These are phyloP conservation scores for Bothrops jararaca DNA, from an alignment of 2,113 vertebrate genomes.

Conservation along the genomic window DNA sequence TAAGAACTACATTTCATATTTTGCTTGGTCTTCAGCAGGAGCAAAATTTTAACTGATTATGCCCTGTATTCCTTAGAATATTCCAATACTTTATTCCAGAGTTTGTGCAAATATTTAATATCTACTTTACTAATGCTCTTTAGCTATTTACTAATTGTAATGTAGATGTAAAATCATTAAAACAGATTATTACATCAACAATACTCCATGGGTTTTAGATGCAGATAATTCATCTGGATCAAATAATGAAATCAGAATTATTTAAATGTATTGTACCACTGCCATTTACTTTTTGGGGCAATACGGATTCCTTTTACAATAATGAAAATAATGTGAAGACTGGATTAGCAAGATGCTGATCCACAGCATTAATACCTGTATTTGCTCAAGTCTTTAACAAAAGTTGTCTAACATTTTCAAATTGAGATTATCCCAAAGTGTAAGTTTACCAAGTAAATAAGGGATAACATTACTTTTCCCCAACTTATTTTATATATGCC, in stretches of 20 bases:
- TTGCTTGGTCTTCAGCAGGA: neutral
- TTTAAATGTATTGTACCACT: neutral
- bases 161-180: neutral
- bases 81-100: neutral
- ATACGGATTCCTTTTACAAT: neutral
- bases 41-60: neutral
- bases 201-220: neutral
- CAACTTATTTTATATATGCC: neutral
- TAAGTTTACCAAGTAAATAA: too few relatives aligned
- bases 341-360: neutral
- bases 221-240: neutral
- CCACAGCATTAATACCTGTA: neutral
- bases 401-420: neutral
- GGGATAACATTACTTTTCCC: neutral
- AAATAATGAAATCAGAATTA: neutral
- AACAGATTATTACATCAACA: neutral
- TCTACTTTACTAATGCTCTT: neutral
- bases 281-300: neutral
- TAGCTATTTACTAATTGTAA: neutral
- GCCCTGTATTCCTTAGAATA: neutral
- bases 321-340: neutral
- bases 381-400: neutral
- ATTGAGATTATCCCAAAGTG: too few relatives aligned
- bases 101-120: neutral
- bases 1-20: neutral